These are phyloP conservation scores for Synaphobranchus kaupii DNA, from an alignment of 2,797 vertebrate species.

Conservation along the genomic window DNA sequence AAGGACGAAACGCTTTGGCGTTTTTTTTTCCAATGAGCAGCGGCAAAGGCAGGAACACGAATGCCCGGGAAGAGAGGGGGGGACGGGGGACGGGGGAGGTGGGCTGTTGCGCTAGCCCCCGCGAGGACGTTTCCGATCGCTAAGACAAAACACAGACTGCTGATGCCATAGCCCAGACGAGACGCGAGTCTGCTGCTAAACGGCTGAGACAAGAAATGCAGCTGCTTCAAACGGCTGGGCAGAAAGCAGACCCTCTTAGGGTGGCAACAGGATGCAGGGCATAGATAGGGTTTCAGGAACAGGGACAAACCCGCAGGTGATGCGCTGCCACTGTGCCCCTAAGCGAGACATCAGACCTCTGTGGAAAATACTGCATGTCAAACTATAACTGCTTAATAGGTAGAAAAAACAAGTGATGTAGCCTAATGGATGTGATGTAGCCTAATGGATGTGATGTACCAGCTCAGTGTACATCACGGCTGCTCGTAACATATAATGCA, in stretches of 20 bases:
- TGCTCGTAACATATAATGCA: neutral
- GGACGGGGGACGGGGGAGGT: neutral
- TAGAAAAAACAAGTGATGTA: neutral
- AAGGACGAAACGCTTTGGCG: neutral
- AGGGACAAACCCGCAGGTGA: neutral
- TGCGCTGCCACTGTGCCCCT: neutral
- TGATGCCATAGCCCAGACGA: neutral
- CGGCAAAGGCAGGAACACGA: neutral
- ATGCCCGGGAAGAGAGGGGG: neutral
- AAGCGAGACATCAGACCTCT: neutral
- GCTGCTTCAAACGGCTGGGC: neutral
- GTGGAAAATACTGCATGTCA: neutral
- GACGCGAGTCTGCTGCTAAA: neutral
- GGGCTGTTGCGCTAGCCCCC: neutral
- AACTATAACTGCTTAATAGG: no score
- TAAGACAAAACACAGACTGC: neutral
- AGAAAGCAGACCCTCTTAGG: neutral
- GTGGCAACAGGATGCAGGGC: no score
- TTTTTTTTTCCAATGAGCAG: neutral
- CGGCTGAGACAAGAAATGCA: neutral
- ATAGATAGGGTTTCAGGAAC: neutral
- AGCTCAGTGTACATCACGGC: neutral
- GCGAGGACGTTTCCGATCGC: neutral
- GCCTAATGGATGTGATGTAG: neutral
- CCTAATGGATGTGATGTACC: neutral